A percentile compares a stretch with the other conserved stretches of the same genome.
Conservation (phyloP, 2,113 vertebrate species). For the Xyrauchen texanus region DNA sequence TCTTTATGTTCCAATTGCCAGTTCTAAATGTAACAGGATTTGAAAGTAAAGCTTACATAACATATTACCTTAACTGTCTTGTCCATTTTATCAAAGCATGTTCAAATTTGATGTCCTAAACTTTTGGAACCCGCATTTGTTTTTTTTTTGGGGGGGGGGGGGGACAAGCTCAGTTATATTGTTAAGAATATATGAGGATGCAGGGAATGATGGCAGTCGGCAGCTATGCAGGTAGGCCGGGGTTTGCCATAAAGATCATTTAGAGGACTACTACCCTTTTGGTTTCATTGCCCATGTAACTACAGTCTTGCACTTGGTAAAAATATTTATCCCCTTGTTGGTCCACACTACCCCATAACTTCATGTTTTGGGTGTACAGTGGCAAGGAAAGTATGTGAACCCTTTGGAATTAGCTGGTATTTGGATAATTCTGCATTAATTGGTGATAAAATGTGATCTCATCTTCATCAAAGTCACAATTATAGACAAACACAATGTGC, state of each 20-base stretch:
- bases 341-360: too few species aligned
- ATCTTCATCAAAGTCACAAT: too few species aligned
- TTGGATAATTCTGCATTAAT: too few species aligned
- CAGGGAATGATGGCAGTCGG: background rate
- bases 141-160: background rate
- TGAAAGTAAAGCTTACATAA: constrained; percentile 99
- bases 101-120: background rate
- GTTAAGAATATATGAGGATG: background rate
- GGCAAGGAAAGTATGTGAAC: too few species aligned
- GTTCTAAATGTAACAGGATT: constrained; percentile 99
- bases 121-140: background rate
- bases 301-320: background rate
- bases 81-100: constrained; percentile 30
- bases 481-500: too few species aligned
- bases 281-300: background rate
- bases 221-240: background rate
- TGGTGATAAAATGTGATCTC: too few species aligned
- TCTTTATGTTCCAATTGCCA: constrained; percentile 96
- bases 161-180: background rate
- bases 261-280: too few species aligned
- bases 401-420: too few species aligned
- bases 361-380: too few species aligned
- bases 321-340: background rate
- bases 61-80: constrained; percentile 68
- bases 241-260: background rate